Evolutionary conservation across 2,113 vertebrate genomes (phyloP).

Genomic region (Acrocephalus arundinaceus): DNA sequence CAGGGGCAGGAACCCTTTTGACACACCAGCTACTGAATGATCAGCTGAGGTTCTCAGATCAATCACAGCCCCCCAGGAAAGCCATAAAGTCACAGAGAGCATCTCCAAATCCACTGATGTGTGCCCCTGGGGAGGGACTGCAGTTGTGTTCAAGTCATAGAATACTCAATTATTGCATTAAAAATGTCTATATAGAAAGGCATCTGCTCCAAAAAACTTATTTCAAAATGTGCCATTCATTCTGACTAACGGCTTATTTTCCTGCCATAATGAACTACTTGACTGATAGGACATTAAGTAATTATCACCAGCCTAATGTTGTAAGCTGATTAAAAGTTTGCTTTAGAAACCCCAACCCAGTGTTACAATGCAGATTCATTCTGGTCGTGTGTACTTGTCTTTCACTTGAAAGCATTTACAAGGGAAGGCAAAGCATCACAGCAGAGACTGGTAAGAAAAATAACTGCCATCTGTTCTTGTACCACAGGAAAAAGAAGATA

Average conservation of each 20-base stretch:
- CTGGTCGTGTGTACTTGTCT: not conserved
- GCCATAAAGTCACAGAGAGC: not conserved
- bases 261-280: not conserved
- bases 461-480: not conserved
- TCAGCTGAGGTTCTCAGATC: not conserved
- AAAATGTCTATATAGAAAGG: not conserved
- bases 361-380: not conserved
- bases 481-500: not conserved
- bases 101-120: not conserved
- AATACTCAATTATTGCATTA: conserved; percentile 7
- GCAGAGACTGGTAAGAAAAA: not conserved
- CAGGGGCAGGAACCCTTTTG: not conserved
- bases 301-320: not conserved
- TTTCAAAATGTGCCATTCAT: not conserved
- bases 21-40: rapidly evolving
- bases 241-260: not conserved
- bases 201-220: not conserved
- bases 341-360: not conserved
- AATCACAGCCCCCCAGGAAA: not conserved
- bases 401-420: not conserved
- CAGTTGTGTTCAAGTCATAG: not conserved
- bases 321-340: conserved; percentile 19
- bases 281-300: not conserved
- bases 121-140: not conserved
- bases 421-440: not conserved